Evolutionary conservation across 2,888 invertebrate genomes (phyloP).

Genomic region (Limnephilus auricula): DNA sequence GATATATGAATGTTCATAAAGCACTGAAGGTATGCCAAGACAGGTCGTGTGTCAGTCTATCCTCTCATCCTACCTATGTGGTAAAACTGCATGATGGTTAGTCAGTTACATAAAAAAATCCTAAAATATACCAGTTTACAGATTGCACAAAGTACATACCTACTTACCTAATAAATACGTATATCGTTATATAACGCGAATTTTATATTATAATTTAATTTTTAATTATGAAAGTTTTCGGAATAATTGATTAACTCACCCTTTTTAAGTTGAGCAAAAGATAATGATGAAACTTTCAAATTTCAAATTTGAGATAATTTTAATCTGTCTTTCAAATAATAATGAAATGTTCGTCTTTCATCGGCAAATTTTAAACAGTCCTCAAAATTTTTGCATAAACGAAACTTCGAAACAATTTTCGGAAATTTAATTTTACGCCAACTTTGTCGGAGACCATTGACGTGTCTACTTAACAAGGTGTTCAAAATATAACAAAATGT

Average conservation of each 20-base stretch:
- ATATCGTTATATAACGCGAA: not conserved
- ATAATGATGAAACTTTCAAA: not conserved
- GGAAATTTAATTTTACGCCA: conserved; percentile 11
- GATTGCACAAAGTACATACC: not conserved
- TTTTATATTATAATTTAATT: not conserved
- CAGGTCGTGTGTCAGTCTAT: too few species aligned
- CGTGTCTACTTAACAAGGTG: conserved; percentile 60
- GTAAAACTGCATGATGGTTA: too few species aligned
- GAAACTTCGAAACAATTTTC: not conserved
- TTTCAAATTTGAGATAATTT: not conserved
- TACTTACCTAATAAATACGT: not conserved
- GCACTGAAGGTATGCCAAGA: too few species aligned
- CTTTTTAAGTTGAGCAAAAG: not conserved
- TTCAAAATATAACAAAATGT: conserved; percentile 63
- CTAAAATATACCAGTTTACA: too few species aligned
- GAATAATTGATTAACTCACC: not conserved
- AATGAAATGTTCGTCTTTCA: not conserved
- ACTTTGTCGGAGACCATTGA: conserved; percentile 49
- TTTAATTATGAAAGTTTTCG: not conserved
- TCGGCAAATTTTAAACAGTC: not conserved
- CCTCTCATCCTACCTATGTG: too few species aligned
- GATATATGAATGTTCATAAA: too few species aligned
- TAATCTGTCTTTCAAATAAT: not conserved
- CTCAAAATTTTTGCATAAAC: not conserved
- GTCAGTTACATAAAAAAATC: too few species aligned